Conservation (phyloP, 2,888 invertebrate genomes). For the Agrochola lychnidis region DNA sequence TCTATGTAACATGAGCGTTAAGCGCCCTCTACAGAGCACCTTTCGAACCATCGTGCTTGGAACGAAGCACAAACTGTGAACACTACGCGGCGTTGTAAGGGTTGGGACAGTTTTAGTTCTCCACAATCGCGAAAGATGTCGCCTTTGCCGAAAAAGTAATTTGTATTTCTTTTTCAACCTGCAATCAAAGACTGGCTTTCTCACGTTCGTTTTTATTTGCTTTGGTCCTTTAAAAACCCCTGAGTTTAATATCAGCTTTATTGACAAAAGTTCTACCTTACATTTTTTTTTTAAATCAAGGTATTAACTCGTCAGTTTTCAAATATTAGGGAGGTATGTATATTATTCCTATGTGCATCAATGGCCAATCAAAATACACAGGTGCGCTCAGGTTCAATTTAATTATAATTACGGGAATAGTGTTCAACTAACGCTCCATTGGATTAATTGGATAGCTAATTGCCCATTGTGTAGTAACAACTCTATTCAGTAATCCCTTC, state of each 20-base stretch:
- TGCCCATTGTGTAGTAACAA: constrained; percentile 27
- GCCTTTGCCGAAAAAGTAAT: neutral
- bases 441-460: constrained; percentile 11
- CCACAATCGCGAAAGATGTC: constrained; percentile 38
- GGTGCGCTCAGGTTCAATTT: constrained; percentile 19
- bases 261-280: neutral
- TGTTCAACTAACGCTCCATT: constrained; percentile 22
- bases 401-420: constrained; percentile 36
- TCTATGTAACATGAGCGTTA: neutral
- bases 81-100: neutral
- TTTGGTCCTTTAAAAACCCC: neutral
- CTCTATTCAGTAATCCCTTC: constrained; percentile 22
- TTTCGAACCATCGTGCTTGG: neutral
- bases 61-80: neutral
- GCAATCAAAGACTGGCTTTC: neutral
- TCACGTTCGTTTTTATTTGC: neutral
- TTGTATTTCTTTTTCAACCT: neutral
- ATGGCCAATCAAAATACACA: constrained; percentile 8
- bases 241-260: neutral
- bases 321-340: neutral
- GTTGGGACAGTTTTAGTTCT: constrained; percentile 34
- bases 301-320: neutral
- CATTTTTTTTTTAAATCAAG: too few relatives aligned
- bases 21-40: constrained; percentile 44
- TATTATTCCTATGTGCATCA: neutral